Base-by-base conservation (phyloP, 2,888 invertebrate species). In the Drosophila multiciliata region DNA sequence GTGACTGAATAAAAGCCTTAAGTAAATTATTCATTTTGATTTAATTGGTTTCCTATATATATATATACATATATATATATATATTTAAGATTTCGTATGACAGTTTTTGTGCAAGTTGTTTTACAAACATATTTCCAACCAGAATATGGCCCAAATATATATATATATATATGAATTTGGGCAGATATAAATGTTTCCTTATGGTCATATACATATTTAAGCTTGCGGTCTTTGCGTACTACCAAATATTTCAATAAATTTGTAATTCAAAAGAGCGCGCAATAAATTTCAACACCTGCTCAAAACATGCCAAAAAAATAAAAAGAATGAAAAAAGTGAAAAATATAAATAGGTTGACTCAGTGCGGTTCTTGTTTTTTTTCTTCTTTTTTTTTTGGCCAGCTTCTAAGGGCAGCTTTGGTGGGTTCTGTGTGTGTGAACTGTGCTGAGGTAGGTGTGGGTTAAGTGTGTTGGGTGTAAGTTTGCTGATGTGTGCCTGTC, bases 191-290 rank as follows among this genome's bases (percentile, higher is more conserved):
- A 29, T 62, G 54, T 57, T 15, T 45, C 38, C 63, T 20, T 55
- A 53, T 57, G 53, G 48, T 50, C 12, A 35, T 23, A 15, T 36
- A 29, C n/a, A 52, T 82, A 74, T 74, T 72, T 67, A 68, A 75
- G 67, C 70, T 67, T 60, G 49, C 23, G 60, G 49, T 68, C 32
- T 42, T 69, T 60, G 49, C 60, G 70, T 61, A 50, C 66, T 35
- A 53, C 65, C 54, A 77, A 75, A 87, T 75, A 87, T 87, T 85
- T 78, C 85, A 87, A 87, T 87, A 87, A 87, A 84, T 84, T 84
- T 84, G 84, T 84, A 81, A 84, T 87, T 80, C 84, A 85, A 87
- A 85, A 72, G 61, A 79, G 79, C 84, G 73, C 57, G 74, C 83
- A 79, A 85, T 87, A 85, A 84, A 84, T 83, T 84, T 78, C 79